Evolutionary conservation across 1,140 invertebrate genomes (phyloP).

Genomic region (Amyelois transitella): DNA sequence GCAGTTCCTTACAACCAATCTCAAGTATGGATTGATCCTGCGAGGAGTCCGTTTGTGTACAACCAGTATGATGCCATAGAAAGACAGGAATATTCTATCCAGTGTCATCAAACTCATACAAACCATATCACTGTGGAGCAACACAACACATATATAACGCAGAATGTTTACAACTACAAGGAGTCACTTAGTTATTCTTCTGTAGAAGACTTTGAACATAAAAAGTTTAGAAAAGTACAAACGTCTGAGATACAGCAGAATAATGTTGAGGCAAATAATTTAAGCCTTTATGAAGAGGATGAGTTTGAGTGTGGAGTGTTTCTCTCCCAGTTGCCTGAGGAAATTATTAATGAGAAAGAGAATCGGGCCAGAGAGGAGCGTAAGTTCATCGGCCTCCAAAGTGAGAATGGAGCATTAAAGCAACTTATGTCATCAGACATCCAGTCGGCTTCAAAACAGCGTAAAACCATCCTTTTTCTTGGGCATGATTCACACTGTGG

Average conservation of each 20-base stretch:
- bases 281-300: constrained; percentile 39
- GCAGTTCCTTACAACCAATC: constrained; percentile 36
- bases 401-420: constrained; percentile 50
- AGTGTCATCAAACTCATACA: constrained; percentile 22
- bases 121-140: constrained; percentile 48
- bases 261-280: constrained; percentile 16
- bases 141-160: constrained; percentile 51
- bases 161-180: constrained; percentile 52
- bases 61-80: constrained; percentile 37
- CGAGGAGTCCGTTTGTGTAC: constrained; percentile 47
- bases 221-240: constrained; percentile 34
- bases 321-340: constrained; percentile 41
- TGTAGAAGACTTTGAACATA: constrained; percentile 36
- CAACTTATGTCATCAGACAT: constrained; percentile 60
- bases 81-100: constrained; percentile 27
- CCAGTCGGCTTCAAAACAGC: constrained; percentile 42
- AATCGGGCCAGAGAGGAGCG: constrained; percentile 29
- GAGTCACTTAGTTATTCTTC: constrained; percentile 33
- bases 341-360: constrained; percentile 48
- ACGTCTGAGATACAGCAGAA: constrained; percentile 7
- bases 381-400: constrained; percentile 32
- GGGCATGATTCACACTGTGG: constrained; percentile 45
- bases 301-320: constrained; percentile 47
- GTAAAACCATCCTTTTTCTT: constrained; percentile 54
- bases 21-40: constrained; percentile 58